Conservation (phyloP, 2,888 invertebrate species). For the Agrochola lychnidis region DNA sequence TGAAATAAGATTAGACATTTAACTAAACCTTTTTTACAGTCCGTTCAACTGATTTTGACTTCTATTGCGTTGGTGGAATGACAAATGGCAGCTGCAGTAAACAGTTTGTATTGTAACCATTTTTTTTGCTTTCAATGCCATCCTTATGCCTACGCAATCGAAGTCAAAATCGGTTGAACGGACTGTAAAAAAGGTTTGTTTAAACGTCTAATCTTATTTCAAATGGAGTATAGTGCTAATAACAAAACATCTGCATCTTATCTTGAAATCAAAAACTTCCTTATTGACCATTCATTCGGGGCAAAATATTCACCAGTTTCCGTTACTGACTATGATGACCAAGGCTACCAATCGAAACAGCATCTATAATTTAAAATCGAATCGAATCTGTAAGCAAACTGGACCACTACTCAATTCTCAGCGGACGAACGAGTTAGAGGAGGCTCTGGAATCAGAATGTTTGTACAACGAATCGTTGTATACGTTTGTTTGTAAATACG, state of each 20-base stretch:
- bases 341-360: conserved; percentile 14
- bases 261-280: not conserved
- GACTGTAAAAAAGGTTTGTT: too few species aligned
- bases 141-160: too few species aligned
- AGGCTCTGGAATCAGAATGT: conserved; percentile 1
- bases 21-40: too few species aligned
- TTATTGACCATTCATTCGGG: not conserved
- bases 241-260: not conserved
- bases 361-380: conserved; percentile 50
- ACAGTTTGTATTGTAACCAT: too few species aligned
- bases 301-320: not conserved
- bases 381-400: conserved; percentile 44
- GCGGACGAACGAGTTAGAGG: conserved; percentile 4
- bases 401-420: conserved; percentile 38
- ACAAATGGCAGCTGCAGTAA: too few species aligned
- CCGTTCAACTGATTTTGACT: too few species aligned
- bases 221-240: too few species aligned
- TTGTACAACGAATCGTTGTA: conserved; percentile 1
- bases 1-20: too few species aligned
- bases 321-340: not conserved
- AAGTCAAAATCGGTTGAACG: too few species aligned
- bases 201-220: too few species aligned
- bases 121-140: too few species aligned
- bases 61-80: too few species aligned
- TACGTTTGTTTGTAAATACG: conserved; percentile 4